Base-by-base conservation (phyloP, 2,113 vertebrate species). In the Gnathonemus longibarbis region DNA sequence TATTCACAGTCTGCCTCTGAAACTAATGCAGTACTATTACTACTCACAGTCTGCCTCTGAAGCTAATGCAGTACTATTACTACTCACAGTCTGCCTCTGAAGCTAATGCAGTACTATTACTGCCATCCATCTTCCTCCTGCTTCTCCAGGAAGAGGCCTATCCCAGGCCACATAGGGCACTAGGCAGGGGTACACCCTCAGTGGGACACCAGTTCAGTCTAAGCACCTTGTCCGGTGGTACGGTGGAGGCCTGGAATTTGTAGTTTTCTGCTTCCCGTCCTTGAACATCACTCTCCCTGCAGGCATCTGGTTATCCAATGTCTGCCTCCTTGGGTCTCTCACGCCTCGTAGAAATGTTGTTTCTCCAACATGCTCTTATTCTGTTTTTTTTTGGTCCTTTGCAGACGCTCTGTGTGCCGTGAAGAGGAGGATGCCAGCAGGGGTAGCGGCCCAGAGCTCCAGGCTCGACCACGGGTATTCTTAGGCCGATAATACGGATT, bases 401-500 rank as follows among this genome's bases (percentile, higher is more conserved):
- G 27, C 48, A 87, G 83, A 42, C 2, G 0, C 35, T 42, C 74
- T 42, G 83, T 24, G 19, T 24, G 21, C 42, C 3, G 45, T 48
- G 39, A 84, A 7, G 42, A 10, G 42, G 83, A 46, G 8, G 19
- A 85, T 77, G 62, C 85, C 87, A 89, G 87, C 88, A 91, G 88
- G 89, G 46, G 91, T 92, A 91, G 90, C 70, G 91, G 90, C 90
- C n/a, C 46, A 70, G 52, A 93, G 95, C 95, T 95, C 95, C 93
- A 91, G 90, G 94, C 94, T 94, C 95, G 94, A 94, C 92, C 94
- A 95, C 94, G 94, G 94, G 95, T 95, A 95, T 95, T 95, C 94
- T 95, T 94, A 94, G 94, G 95, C 94, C 94, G 93, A 96, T 94
- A 96, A 95, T 95, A 95, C 96, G 95, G 93, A 95, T 94, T 94